Evolutionary conservation across 2,888 invertebrate genomes (phyloP), one percentile per base, ranked within the genome.

Genomic region (Parnassius mnemosyne): DNA sequence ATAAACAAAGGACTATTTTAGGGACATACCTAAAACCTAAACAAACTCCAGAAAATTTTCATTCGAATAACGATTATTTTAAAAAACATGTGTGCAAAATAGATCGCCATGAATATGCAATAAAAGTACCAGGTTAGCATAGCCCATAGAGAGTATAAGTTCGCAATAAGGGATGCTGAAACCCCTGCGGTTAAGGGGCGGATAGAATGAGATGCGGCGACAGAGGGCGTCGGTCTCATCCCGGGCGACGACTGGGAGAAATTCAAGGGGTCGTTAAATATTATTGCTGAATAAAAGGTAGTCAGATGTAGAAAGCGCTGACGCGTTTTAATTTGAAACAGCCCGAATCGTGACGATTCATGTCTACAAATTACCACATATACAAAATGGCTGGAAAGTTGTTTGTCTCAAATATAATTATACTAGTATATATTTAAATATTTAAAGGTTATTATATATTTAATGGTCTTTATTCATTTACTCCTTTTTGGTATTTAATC

Each of bases 121-220:
- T 90, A 89, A 88, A 89, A 79, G 79, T 87, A 91, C 90, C 76
- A 89, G 88, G 89, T 64, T 63, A 64, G 66, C 85, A 90, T 83
- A 80, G 69, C 75, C 65, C 63, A 66, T 53, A 77, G 75, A 76
- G 74, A 81, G 78, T 81, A 78, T 68, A 66, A 80, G 77, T 89
- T 89, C 72, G 89, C 89, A 84, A 85, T 71, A 79, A 76, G 84
- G 86, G 86, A 89, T 87, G 88, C 87, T 89, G 89, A 66, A 70
- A 78, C 81, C 81, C 85, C 78, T 81, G 86, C 70, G 83, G 86
- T 84, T 78, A 81, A 34, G 81, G 80, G 82, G 79, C 79, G 80
- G 61, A 62, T 57, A 57, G 53, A 57, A 57, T 57, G 61, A 16
- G 12, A 42, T n/a, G 43, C n/a, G 53, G 53, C 47, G 53, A 42